Base-by-base conservation (phyloP, 2,113 vertebrate species). In the Platysteira castanea region DNA sequence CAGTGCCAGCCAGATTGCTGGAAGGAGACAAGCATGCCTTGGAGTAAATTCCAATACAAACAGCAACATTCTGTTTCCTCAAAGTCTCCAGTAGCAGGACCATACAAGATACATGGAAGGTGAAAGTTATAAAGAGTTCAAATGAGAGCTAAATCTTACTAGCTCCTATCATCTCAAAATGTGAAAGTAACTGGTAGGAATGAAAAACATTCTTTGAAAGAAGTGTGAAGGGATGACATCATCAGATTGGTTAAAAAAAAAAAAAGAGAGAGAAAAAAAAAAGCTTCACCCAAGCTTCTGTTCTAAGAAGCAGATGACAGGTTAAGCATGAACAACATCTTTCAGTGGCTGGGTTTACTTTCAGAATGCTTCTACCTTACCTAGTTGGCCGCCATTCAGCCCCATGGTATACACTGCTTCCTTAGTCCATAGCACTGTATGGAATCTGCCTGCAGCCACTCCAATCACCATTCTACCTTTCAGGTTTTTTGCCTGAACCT, bases 331-430 rank as follows among this genome's bases (percentile, higher is more conserved):
- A 84, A 49, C 21, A 87, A 82, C 68, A 93, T 39, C 42, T 87
- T 87, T 91, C 71, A 87, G 84, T 8, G 42, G 52, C 68, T 90
- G 75, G 19, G n/a, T 59, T 93, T 86, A 94, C 68, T 94, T 86
- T 46, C 64, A 88, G 63, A 92, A 79, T 0, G 0, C 35, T 85
- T 91, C 94, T 88, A 90, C 97, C 98, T 98, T 98, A 99, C 99
- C 99, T 96, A 99, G 98, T 46, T 99, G 99, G 73, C 99, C 99
- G 91, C 99, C 99, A 96, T 99, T 99, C 67, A 99, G 98, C 77
- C 99, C 99, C 98, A 99, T 96, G 47, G 99, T 99, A 90, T 99
- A 99, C 69, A 99, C 98, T 31, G 99, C 98, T 97, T 99, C 99
- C 96, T 97, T 98, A 90, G 99, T 99, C 99, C 99, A 99, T 12